A percentile compares a stretch with the other conserved stretches of the same genome.
Conservation (phyloP, 2,888 invertebrate species). For the Frankliniella fusca region DNA sequence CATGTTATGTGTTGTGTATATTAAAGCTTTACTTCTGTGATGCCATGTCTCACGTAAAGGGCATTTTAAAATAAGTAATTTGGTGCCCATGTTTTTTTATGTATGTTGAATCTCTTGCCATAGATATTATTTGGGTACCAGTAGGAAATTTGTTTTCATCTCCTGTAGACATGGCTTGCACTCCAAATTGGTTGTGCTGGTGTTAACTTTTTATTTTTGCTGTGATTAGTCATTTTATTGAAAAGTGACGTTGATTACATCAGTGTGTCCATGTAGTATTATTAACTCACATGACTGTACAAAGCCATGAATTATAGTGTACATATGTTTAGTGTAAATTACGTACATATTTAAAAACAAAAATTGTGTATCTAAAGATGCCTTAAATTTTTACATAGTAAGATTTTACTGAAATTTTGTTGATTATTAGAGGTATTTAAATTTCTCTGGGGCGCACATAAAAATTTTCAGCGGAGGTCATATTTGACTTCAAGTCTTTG, state of each 20-base stretch:
- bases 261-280: conserved; percentile 14
- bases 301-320: conserved; percentile 19
- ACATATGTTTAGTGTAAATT: conserved; percentile 20
- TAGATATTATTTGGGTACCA: conserved; percentile 5
- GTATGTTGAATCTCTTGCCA: conserved; percentile 19
- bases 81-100: background rate
- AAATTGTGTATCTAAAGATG: background rate
- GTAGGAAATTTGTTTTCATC: background rate
- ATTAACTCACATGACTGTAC: background rate
- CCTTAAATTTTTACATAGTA: background rate
- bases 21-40: conserved; percentile 24
- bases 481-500: background rate
- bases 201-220: conserved; percentile 14
- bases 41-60: background rate
- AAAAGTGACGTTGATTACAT: conserved; percentile 15
- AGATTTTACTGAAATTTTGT: background rate
- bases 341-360: background rate
- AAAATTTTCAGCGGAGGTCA: background rate
- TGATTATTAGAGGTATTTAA: background rate
- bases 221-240: conserved; percentile 13
- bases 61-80: background rate
- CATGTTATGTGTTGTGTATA: conserved; percentile 7
- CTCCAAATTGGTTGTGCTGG: background rate
- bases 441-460: background rate
- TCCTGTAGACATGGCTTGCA: background rate